Evolutionary conservation across 2,113 vertebrate genomes (phyloP).

Genomic region (Tympanuchus pallidicinctus): DNA sequence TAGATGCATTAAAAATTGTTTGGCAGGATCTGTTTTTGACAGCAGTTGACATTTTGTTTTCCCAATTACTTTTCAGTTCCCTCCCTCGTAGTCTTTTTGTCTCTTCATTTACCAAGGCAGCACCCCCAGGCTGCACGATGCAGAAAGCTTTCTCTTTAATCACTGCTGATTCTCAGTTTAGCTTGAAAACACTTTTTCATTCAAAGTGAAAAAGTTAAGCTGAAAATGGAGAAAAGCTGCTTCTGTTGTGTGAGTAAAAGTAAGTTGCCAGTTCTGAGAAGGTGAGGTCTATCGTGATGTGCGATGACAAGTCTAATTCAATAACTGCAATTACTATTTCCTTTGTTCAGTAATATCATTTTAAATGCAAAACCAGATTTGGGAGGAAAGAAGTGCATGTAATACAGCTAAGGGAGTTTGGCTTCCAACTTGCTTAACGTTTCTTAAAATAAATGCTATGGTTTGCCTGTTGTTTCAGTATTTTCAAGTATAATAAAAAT

Average conservation of each 20-base stretch:
- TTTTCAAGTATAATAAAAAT: neutral
- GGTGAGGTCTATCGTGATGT: neutral
- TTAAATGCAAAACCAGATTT: neutral
- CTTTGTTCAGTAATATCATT: neutral
- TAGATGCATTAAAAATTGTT: neutral
- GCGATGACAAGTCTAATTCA: neutral
- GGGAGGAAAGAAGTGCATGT: neutral
- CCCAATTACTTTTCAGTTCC: neutral
- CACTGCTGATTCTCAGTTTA: neutral
- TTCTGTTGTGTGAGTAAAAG: neutral
- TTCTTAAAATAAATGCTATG: accelerated
- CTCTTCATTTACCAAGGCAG: neutral
- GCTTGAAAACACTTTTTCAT: neutral
- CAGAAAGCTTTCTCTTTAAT: neutral
- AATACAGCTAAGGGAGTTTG: neutral
- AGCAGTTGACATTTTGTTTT: neutral
- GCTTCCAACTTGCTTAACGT: neutral
- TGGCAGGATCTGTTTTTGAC: neutral
- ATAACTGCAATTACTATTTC: neutral
- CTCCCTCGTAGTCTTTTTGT: neutral
- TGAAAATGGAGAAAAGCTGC: neutral
- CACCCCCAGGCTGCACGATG: neutral
- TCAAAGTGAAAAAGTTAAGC: neutral
- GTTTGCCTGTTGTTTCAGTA: neutral
- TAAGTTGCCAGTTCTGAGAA: neutral